Conservation (phyloP, 2,888 invertebrate species). For the Alcis repandata region DNA sequence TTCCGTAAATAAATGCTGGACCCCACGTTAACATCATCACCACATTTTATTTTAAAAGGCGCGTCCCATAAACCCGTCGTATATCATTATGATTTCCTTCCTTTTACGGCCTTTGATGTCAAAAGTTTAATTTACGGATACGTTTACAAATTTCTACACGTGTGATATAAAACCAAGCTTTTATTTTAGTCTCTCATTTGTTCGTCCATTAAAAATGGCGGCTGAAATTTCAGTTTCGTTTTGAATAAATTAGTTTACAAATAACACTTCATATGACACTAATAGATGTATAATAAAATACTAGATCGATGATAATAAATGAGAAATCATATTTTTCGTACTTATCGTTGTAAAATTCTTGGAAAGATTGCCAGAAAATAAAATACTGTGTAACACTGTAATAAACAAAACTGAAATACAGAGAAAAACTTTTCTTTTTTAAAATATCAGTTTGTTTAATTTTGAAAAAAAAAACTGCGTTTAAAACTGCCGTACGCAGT, state of each 20-base stretch:
- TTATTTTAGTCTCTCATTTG: slow-evolving; percentile 20
- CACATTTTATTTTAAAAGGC: slow-evolving; percentile 34
- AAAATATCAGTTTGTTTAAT: no score
- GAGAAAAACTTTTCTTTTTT: no score
- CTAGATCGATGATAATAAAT: no score
- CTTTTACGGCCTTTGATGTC: slow-evolving; percentile 39
- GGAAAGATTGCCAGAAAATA: no score
- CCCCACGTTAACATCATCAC: slow-evolving; percentile 24
- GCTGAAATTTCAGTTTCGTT: neutral
- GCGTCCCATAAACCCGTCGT: slow-evolving; percentile 32
- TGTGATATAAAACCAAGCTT: slow-evolving; percentile 27
- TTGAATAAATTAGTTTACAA: neutral
- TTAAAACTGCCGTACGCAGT: no score
- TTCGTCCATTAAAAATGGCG: slow-evolving; percentile 20
- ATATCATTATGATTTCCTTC: slow-evolving; percentile 41
- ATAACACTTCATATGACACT: no score
- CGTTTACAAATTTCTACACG: slow-evolving; percentile 31
- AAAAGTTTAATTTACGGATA: slow-evolving; percentile 35
- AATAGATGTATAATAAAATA: no score
- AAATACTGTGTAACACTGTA: no score
- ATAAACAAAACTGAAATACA: no score
- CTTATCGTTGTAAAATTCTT: no score
- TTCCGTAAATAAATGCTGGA: slow-evolving; percentile 26
- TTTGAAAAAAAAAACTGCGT: no score
- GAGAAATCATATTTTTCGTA: no score